Percentiles rank a stretch among this genome's conserved stretches.
These are phyloP conservation scores for Troides helena DNA, from an alignment of 2,888 invertebrate species.

Conservation along the genomic window DNA sequence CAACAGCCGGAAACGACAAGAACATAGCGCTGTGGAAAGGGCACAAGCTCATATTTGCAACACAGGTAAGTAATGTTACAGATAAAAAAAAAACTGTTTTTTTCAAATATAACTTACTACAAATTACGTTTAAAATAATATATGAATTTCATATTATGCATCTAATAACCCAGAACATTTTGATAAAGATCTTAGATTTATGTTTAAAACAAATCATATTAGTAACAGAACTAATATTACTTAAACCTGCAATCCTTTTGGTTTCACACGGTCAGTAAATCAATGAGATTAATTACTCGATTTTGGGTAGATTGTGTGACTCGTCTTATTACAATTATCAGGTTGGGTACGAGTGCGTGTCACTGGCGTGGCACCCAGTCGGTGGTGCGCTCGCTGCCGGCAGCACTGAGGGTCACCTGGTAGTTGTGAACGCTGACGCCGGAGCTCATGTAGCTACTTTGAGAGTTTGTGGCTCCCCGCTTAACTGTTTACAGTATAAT, in stretches of 20 bases:
- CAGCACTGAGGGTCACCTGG: constrained; percentile 92
- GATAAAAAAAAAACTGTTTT: not conserved
- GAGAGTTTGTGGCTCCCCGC: constrained; percentile 91
- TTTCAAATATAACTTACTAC: not conserved
- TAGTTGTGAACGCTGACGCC: constrained; percentile 91
- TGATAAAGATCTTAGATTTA: too few relatives aligned
- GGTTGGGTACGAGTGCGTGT: constrained; percentile 93
- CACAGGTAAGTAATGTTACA: constrained; percentile 80
- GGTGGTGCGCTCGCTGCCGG: constrained; percentile 93
- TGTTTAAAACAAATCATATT: too few relatives aligned
- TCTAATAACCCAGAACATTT: too few relatives aligned
- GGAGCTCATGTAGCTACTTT: constrained; percentile 92
- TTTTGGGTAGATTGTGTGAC: too few relatives aligned
- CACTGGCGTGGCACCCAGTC: constrained; percentile 92
- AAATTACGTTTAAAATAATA: not conserved
- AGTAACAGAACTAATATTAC: too few relatives aligned
- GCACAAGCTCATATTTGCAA: constrained; percentile 92
- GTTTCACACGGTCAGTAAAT: too few relatives aligned
- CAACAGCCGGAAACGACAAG: constrained; percentile 95
- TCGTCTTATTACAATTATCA: constrained; percentile 41
- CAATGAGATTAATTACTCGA: too few relatives aligned
- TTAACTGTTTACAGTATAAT: constrained; percentile 93
- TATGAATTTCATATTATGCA: not conserved
- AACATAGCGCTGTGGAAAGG: constrained; percentile 94
- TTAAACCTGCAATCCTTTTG: too few relatives aligned